These are phyloP conservation scores for Petrophora chlorosata DNA, from an alignment of 2,888 invertebrate genomes.

Conservation along the genomic window DNA sequence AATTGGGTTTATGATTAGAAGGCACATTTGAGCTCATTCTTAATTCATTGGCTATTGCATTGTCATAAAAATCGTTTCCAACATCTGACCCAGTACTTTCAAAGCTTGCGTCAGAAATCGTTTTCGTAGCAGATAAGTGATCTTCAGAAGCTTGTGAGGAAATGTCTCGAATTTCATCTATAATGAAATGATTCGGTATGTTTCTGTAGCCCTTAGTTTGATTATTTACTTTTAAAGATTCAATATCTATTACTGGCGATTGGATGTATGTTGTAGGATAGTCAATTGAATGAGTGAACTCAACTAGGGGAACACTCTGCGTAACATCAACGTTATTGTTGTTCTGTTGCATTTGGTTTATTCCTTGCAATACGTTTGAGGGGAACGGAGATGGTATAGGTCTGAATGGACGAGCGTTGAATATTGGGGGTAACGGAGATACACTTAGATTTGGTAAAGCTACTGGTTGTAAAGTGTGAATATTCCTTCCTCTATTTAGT, in stretches of 20 bases:
- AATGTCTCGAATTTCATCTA: conserved; percentile 75
- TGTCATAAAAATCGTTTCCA: conserved; percentile 67
- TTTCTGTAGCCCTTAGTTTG: conserved; percentile 70
- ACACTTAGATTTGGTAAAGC: conserved; percentile 87
- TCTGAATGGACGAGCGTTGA: conserved; percentile 84
- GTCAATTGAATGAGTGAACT: conserved; percentile 88
- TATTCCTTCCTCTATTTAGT: conserved; percentile 72
- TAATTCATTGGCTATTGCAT: conserved; percentile 55
- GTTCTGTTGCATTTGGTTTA: conserved; percentile 59
- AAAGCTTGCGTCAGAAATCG: conserved; percentile 70
- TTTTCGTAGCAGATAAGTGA: conserved; percentile 70
- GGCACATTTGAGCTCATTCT: conserved; percentile 49
- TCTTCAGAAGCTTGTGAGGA: conserved; percentile 81
- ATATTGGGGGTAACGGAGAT: conserved; percentile 85
- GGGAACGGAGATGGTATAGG: conserved; percentile 53
- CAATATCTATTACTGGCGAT: conserved; percentile 87
- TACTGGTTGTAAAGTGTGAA: conserved; percentile 82
- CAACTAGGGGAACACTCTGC: conserved; percentile 87
- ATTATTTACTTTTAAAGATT: conserved; percentile 58
- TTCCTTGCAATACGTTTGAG: conserved; percentile 55
- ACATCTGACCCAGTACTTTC: conserved; percentile 69
- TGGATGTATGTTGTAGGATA: conserved; percentile 89
- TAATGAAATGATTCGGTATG: conserved; percentile 65
- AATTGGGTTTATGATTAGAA: conserved; percentile 61
- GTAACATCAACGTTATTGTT: conserved; percentile 79